Base-by-base conservation (phyloP, 1,140 invertebrate genomes). In the Melanaphis sacchari region DNA sequence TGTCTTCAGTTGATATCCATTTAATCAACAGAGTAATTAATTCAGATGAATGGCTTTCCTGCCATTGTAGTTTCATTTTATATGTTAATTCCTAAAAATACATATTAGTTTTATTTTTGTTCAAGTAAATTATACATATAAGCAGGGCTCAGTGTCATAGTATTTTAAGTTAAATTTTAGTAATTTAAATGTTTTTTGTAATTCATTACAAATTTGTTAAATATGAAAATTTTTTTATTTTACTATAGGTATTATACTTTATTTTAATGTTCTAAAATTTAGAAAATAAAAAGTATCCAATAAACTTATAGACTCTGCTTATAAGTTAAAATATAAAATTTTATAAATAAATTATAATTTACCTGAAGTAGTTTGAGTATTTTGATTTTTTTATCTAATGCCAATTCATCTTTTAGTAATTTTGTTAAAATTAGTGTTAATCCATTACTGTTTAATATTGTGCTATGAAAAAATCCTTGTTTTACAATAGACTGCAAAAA, bases 1-100 rank as follows among this genome's bases (percentile, higher is more conserved):
- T 93, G 81, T 93, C 36, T 81, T 93, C 81, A 41, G 31, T 85
- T 85, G 91, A 93, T n/a, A 93, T 93, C 91, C 91, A 93, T 84
- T 93, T 93, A 22, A 93, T 81, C 9, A 93, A 84, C 8, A 93
- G 8, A 31, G 8, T 52, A 41, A 93, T 85, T 85, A 93, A 22
- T 85, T 93, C 91, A 40, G 81, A 82, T 54, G 84, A 54, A 82
- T 93, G 54, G 31, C 81, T 24, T 84, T 93, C 91, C 54, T 85
- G 91, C 46, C 81, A 93, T 85, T 93, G 91, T 41, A 82, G 9
- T 54, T 93, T 93, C 2, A 8, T 36, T 8, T 26, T 36, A 84
- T 93, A 93, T 6, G 91, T 93, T 24, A 93, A 85, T 54, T 93
- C 91, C 91, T 93, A 52, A 8, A 84, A 46, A 92, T 81, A 1